Percentiles rank a stretch among this genome's conserved stretches.
Evolutionary conservation across 2,797 vertebrate genomes (phyloP).

Genomic region (Esox lucius): DNA sequence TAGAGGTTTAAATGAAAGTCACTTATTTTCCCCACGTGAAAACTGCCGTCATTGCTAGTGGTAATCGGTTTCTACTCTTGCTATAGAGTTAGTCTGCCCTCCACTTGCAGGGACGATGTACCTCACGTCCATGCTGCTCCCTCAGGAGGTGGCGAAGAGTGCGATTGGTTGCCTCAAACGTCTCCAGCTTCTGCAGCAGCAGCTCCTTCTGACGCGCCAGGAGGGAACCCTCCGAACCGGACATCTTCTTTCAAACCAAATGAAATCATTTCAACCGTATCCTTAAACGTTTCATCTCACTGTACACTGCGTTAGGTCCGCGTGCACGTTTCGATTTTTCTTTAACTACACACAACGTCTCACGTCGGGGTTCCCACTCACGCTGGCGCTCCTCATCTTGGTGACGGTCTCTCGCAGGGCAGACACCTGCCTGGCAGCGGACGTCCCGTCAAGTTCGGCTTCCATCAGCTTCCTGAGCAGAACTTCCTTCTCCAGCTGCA

Average conservation of each 20-base stretch:
- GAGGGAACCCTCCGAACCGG: constrained; percentile 75
- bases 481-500: constrained; percentile 77
- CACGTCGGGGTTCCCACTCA: constrained; percentile 48
- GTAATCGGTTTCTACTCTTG: neutral
- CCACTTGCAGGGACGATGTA: neutral
- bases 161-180: constrained; percentile 86
- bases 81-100: neutral
- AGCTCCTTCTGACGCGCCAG: constrained; percentile 84
- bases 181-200: constrained; percentile 86
- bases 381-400: constrained; percentile 72
- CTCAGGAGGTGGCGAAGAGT: constrained; percentile 82
- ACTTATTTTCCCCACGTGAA: neutral
- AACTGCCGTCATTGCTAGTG: neutral
- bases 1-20: neutral
- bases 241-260: constrained; percentile 67
- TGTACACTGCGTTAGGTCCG: neutral
- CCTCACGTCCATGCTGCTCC: constrained; percentile 84
- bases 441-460: constrained; percentile 83
- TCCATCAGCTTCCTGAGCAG: constrained; percentile 85
- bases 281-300: neutral
- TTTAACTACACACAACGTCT: neutral
- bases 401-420: constrained; percentile 79
- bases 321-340: no score
- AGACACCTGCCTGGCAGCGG: constrained; percentile 83
- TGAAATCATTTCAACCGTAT: neutral